Evolutionary conservation across 2,113 vertebrate species (phyloP).

Genomic region (Burhinus oedicnemus): DNA sequence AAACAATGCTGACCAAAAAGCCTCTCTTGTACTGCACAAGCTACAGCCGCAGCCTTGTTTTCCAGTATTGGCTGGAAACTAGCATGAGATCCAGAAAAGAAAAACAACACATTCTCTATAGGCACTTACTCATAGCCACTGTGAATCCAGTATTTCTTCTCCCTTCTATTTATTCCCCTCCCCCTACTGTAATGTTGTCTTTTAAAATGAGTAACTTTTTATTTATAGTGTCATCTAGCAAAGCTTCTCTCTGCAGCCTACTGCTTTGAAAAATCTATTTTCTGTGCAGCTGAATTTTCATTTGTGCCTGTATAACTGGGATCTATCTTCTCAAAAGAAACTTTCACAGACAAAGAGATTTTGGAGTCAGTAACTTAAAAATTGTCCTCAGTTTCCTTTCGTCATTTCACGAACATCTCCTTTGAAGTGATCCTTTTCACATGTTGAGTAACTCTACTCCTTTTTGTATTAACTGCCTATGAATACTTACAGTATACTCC

Average conservation of each 20-base stretch:
- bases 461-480: background rate
- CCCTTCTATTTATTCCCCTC: background rate
- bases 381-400: background rate
- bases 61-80: background rate
- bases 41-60: conserved; percentile 10
- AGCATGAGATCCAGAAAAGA: background rate
- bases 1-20: background rate
- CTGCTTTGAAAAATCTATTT: background rate
- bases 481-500: no score
- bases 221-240: background rate
- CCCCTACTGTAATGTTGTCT: background rate
- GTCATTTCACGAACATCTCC: background rate
- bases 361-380: background rate
- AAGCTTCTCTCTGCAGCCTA: background rate
- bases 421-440: background rate
- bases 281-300: background rate
- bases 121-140: background rate
- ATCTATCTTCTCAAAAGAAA: background rate
- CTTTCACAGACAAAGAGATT: background rate
- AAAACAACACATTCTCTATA: background rate
- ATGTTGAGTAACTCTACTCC: background rate
- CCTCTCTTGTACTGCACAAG: background rate
- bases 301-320: background rate
- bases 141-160: background rate
- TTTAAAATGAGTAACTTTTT: background rate